A percentile compares a stretch with the other conserved stretches of the same genome.
phyloP scores from a whole-genome alignment of 2,113 vertebrate species.

The Panthera tigris region DNA sequence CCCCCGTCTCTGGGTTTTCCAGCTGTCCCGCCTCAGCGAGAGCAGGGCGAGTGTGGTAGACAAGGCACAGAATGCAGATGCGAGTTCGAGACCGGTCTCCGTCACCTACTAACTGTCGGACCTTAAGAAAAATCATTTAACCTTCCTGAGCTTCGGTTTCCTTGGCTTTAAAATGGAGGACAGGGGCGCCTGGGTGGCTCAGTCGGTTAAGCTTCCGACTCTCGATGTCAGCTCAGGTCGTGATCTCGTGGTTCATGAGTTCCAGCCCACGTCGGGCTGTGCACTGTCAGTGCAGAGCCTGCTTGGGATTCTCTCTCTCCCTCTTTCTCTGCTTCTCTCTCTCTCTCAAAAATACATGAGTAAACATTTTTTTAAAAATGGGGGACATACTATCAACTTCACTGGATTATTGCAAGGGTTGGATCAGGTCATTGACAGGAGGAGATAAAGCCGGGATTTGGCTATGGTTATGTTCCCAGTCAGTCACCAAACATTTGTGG shows the following conservation, averaged over 20 bases:
- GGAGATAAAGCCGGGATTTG: neutral
- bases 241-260: too few relatives aligned
- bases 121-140: neutral
- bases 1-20: neutral
- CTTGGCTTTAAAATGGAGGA: neutral
- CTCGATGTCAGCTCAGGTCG: too few relatives aligned
- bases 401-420: neutral
- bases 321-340: too few relatives aligned
- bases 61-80: accelerated
- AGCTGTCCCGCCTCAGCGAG: neutral
- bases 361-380: too few relatives aligned
- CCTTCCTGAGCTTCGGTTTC: neutral
- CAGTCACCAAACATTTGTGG: neutral
- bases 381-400: neutral
- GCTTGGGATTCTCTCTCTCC: too few relatives aligned
- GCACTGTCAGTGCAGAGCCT: too few relatives aligned
- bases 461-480: neutral
- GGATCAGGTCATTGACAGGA: neutral
- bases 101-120: neutral
- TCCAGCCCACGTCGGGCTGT: too few relatives aligned
- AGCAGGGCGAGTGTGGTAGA: neutral
- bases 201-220: too few relatives aligned
- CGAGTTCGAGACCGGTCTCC: neutral
- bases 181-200: too few relatives aligned
- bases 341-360: too few relatives aligned